Percentiles rank a stretch among this genome's conserved stretches.
These are phyloP conservation scores for Papio anubis DNA, from an alignment of 2,113 vertebrate species.

Conservation along the genomic window DNA sequence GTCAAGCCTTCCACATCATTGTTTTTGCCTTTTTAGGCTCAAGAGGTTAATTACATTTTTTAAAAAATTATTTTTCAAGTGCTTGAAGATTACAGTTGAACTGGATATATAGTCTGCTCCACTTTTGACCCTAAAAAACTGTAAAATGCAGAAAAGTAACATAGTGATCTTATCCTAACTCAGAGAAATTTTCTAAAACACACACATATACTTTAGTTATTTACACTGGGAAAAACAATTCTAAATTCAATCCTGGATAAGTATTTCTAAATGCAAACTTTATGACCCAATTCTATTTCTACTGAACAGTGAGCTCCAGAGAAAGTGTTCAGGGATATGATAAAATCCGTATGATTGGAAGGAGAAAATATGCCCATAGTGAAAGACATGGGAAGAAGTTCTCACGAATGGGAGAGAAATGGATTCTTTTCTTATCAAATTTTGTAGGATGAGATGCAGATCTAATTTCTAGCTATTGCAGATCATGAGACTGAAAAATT, in stretches of 20 bases:
- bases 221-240: conserved; percentile 35
- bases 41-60: conserved; percentile 45
- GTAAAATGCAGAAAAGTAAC: conserved; percentile 12
- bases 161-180: background rate
- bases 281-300: conserved; percentile 28
- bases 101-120: conserved; percentile 7
- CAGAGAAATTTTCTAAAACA: background rate
- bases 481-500: background rate
- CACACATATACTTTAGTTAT: background rate
- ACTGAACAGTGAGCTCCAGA: background rate
- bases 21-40: conserved; percentile 39
- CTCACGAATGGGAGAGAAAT: background rate
- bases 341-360: background rate
- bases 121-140: conserved; percentile 6
- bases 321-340: background rate
- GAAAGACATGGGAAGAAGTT: background rate
- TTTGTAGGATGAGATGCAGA: background rate
- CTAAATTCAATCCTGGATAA: conserved; percentile 39
- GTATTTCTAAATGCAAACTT: conserved; percentile 34
- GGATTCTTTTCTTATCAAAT: background rate
- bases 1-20: background rate
- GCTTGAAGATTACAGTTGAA: conserved; percentile 34
- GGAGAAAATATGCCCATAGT: background rate
- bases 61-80: conserved; percentile 49
- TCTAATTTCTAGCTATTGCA: background rate